Conservation (phyloP, 1,140 invertebrate species). For the Papilio aristodemus region DNA sequence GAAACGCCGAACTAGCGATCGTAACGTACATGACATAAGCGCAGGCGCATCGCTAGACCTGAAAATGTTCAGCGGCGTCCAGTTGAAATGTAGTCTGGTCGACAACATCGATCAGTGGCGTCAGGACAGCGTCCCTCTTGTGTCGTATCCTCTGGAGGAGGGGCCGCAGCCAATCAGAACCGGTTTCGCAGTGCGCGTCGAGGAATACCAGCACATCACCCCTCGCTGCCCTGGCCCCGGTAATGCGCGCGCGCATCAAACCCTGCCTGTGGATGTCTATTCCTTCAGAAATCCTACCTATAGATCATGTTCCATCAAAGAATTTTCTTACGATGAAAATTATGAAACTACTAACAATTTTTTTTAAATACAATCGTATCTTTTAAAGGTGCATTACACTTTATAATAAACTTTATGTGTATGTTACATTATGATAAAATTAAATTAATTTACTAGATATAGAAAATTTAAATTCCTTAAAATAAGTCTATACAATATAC, state of each 20-base stretch:
- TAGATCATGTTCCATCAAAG: not conserved
- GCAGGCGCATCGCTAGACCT: slow-evolving; percentile 53
- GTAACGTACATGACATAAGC: slow-evolving; percentile 17
- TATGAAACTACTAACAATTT: too few relatives aligned
- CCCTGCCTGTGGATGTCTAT: slow-evolving; percentile 82
- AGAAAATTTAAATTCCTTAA: not conserved
- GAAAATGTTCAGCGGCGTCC: slow-evolving; percentile 83
- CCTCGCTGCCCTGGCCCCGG: slow-evolving; percentile 87
- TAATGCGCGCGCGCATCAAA: slow-evolving; percentile 91
- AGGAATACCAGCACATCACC: slow-evolving; percentile 95
- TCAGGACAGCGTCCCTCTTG: slow-evolving; percentile 88
- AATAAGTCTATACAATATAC: not conserved
- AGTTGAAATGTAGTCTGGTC: slow-evolving; percentile 92
- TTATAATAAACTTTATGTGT: too few relatives aligned
- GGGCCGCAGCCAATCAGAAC: slow-evolving; percentile 91
- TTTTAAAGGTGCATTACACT: too few relatives aligned
- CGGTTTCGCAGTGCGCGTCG: slow-evolving; percentile 97
- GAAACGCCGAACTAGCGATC: slow-evolving; percentile 1
- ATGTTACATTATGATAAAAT: too few relatives aligned
- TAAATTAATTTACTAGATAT: not conserved
- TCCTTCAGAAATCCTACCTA: not conserved
- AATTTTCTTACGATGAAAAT: too few relatives aligned
- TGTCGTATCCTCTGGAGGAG: slow-evolving; percentile 91
- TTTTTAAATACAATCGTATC: too few relatives aligned
- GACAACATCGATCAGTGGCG: slow-evolving; percentile 96